Evolutionary conservation across 2,113 vertebrate genomes (phyloP).

Genomic region (Corvus moneduloides): DNA sequence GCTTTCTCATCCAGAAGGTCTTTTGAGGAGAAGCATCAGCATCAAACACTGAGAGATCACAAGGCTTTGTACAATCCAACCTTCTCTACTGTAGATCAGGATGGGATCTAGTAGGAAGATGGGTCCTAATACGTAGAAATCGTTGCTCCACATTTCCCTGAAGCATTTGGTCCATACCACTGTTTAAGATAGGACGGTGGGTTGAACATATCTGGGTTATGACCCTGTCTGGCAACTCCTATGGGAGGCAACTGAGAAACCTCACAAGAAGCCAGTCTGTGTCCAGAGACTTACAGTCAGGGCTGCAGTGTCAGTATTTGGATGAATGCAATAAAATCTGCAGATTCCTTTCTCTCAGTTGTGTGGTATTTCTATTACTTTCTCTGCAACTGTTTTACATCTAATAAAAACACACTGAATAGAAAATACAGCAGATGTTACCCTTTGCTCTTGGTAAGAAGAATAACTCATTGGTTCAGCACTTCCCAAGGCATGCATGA

Average conservation of each 20-base stretch:
- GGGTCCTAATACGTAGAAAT: background rate
- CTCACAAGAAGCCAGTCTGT: background rate
- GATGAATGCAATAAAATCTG: slow-evolving; percentile 25
- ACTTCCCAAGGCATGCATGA: background rate
- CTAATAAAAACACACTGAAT: slow-evolving; percentile 32
- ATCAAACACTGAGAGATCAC: background rate
- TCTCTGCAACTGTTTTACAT: slow-evolving; percentile 16
- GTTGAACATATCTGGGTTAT: background rate
- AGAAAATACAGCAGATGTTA: slow-evolving; percentile 39
- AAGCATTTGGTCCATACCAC: background rate
- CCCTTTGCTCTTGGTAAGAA: slow-evolving; percentile 25
- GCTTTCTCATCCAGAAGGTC: background rate
- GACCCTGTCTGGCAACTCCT: background rate
- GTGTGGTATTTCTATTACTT: slow-evolving; percentile 39
- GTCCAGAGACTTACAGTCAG: background rate
- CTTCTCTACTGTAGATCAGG: background rate
- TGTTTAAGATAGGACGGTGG: background rate
- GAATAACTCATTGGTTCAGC: slow-evolving; percentile 17
- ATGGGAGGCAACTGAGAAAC: background rate
- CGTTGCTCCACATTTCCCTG: background rate
- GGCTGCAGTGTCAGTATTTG: background rate
- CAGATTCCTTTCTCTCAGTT: background rate
- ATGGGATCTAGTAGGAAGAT: background rate
- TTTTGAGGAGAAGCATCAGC: background rate
- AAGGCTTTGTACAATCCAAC: background rate